Base-by-base conservation (phyloP, 1,140 invertebrate genomes). In the Camponotus floridanus region DNA sequence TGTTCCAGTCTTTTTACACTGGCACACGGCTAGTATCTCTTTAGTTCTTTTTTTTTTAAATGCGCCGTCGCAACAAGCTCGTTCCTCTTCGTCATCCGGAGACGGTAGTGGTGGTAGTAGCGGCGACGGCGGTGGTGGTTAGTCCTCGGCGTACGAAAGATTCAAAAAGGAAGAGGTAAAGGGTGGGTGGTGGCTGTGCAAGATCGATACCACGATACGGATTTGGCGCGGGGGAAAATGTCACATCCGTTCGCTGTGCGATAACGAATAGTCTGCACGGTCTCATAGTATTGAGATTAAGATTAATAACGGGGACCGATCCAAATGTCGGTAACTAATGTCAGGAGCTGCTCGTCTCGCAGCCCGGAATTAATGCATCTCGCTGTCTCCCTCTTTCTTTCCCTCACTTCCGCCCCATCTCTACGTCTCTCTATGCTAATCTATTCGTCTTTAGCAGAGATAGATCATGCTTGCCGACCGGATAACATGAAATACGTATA, bases 301-400 rank as follows among this genome's bases (percentile, higher is more conserved):
- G 84, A 86, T 86, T 86, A 86, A 86, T 86, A 86, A 86, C 84
- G 31, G 26, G 39, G 18, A 21, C 64, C 76, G 76, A 86, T 79
- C 61, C 84, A 76, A 68, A 79, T 71, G 78, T 87, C 76, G 78
- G 78, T 87, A 88, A 87, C 78, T 88, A 84, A 88, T 88, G 76
- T 87, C 86, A 76, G 62, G 31, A 65, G n/a, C 42, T 61, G 78
- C 64, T 84, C 74, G 78, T 87, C 74, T 39, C 64, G 70, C 15
- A 83, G 45, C 45, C 33, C 61, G n/a, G 64, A 68, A 88, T 88
- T 80, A 83, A 88, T 88, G 86, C 64, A 21, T 62, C 33, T 59
- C 26, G 15, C 57, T 61, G 26, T 76, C 57, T 85, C 87, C 51
- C 87, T 76, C 71, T 67, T 67, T 67, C 76, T 85, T 73, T 48